Percentiles rank a stretch among this genome's conserved stretches.
Evolutionary conservation across 2,797 vertebrate genomes (phyloP).

Genomic region (Mergus octosetaceus): DNA sequence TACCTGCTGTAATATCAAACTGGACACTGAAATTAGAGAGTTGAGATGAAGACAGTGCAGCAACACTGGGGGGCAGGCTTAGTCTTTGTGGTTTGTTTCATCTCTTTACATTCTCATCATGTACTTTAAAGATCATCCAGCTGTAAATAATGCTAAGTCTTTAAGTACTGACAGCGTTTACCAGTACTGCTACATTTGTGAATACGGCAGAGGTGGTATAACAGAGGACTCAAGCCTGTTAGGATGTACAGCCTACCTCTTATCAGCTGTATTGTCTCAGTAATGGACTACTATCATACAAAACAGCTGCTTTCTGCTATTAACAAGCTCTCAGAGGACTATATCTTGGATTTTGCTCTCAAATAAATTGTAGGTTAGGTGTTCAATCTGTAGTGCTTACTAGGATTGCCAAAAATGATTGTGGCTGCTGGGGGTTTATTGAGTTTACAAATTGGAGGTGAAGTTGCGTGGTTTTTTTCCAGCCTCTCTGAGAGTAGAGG

Average conservation of each 20-base stretch:
- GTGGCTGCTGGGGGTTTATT: background rate
- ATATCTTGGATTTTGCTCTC: background rate
- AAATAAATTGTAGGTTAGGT: background rate
- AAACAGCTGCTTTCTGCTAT: background rate
- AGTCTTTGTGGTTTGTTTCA: constrained; percentile 5
- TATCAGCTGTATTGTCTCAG: background rate
- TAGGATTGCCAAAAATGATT: background rate
- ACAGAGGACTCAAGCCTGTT: background rate
- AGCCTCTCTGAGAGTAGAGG: background rate
- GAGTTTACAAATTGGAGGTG: background rate
- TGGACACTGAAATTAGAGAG: background rate
- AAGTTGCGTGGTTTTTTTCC: background rate
- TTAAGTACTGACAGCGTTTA: background rate
- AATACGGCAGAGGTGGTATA: background rate
- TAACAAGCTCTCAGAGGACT: fast-evolving
- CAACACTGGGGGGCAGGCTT: background rate
- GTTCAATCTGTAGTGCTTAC: background rate
- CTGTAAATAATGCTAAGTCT: background rate
- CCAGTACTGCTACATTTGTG: background rate
- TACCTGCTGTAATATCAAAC: background rate
- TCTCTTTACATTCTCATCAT: background rate
- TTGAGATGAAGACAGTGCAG: background rate
- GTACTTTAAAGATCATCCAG: background rate
- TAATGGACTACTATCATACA: background rate
- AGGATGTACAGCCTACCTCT: background rate